These are phyloP conservation scores for Melitaea cinxia DNA, from an alignment of 1,140 invertebrate species.

Conservation along the genomic window DNA sequence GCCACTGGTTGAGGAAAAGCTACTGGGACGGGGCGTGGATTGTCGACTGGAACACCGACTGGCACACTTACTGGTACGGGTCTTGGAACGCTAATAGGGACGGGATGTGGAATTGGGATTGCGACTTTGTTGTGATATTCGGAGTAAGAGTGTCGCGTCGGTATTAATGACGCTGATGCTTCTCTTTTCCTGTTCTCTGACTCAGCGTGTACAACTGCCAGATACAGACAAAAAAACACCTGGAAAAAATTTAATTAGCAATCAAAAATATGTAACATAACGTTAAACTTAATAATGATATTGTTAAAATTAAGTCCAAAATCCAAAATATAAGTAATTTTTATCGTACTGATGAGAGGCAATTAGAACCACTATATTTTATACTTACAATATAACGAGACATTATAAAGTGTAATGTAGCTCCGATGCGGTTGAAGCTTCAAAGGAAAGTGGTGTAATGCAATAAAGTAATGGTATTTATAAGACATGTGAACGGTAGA, in stretches of 20 bases:
- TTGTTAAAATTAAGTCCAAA: no score
- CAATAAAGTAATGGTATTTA: conserved; percentile 60
- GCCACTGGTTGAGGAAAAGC: conserved; percentile 66
- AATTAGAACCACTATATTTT: no score
- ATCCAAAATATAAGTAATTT: no score
- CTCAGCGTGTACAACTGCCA: conserved; percentile 23
- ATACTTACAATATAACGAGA: conserved; percentile 46
- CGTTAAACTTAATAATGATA: no score
- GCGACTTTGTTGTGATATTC: conserved; percentile 61
- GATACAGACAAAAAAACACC: conserved; percentile 40
- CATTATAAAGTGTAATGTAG: conserved; percentile 41
- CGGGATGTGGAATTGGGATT: conserved; percentile 63
- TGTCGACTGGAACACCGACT: conserved; percentile 64
- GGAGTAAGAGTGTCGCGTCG: conserved; percentile 59
- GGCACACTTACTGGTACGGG: conserved; percentile 62
- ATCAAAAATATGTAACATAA: not conserved
- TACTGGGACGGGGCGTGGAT: conserved; percentile 63
- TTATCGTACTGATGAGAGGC: no score
- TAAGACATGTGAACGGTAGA: conserved; percentile 50
- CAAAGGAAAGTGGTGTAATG: conserved; percentile 47
- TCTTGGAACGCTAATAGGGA: conserved; percentile 59
- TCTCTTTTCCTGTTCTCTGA: conserved; percentile 39
- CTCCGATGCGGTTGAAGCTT: conserved; percentile 26
- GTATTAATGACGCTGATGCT: conserved; percentile 40
- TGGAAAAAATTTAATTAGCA: conserved; percentile 11